Evolutionary conservation across 2,888 invertebrate species (phyloP), one percentile per base, ranked within the genome.

Genomic region (Schrankia costaestrigalis): DNA sequence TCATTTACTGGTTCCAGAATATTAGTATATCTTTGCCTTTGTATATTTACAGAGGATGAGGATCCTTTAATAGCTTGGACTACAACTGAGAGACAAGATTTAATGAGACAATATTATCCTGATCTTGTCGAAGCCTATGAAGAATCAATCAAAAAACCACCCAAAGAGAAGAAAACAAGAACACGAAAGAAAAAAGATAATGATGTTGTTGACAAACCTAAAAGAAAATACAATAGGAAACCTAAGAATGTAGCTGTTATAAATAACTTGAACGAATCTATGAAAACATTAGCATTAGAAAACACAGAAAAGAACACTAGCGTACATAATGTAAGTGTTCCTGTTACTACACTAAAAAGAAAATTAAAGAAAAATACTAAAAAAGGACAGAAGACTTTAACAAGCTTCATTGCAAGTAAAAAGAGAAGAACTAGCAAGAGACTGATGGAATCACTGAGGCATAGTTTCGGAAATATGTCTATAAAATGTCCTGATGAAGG

Each of bases 11-110:
- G 17, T 5, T 17, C 3, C 7, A 17, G 11, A n/a, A 21, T 10
- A 2, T 10, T n/a, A n/a, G n/a, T n/a, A n/a, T n/a, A n/a, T n/a
- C n/a, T n/a, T n/a, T n/a, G n/a, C n/a, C n/a, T n/a, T 17, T 26
- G 36, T 31, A 49, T 26, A 22, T 22, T 56, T 50, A 11, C 58
- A 78, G 83, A 81, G 27, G 65, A 68, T n/a, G 89, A 90, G 56
- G 86, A 89, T 54, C 71, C 72, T 3, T 78, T 85, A 17, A 78
- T 82, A 15, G 77, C 91, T 0, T 92, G 91, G 89, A 90, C 90
- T 0, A 93, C 93, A 1, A 89, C 92, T 13, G 95, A 95, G 67
- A 91, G 94, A 0, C 90, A 92, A 67, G 80, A 89, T 42, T 72
- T 92, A 11, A 89, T 95, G 53, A 78, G 86, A 18, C 70, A 78